These are phyloP conservation scores for Metacarcinus magister DNA, from an alignment of 2,888 invertebrate genomes.

Conservation along the genomic window DNA sequence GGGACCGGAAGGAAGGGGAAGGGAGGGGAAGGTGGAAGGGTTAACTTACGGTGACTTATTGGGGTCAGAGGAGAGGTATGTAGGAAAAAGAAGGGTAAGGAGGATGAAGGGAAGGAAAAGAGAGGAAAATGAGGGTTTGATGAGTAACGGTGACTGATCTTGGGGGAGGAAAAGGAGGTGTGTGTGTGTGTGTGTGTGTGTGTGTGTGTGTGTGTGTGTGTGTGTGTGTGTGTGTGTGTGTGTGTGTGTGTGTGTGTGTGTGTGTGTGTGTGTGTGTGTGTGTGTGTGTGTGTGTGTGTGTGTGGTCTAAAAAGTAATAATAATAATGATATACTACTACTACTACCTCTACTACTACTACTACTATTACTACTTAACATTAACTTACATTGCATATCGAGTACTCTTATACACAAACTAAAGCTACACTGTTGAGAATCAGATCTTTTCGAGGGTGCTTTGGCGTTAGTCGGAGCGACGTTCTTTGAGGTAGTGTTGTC, in stretches of 20 bases:
- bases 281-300: not conserved
- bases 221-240: no score
- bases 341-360: not conserved
- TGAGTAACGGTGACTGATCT: not conserved
- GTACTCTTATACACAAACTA: not conserved
- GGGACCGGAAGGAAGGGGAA: not conserved
- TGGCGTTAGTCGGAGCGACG: not conserved
- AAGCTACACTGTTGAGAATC: not conserved
- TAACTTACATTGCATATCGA: not conserved
- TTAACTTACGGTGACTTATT: not conserved
- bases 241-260: not conserved
- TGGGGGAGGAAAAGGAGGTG: not conserved
- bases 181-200: no score
- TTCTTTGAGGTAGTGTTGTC: not conserved
- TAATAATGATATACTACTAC: not conserved
- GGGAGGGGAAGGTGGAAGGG: not conserved
- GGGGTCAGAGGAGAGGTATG: not conserved
- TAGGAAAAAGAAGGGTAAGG: not conserved
- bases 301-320: not conserved
- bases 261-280: conserved; percentile 2
- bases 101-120: not conserved
- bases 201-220: no score
- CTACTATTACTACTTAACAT: no score
- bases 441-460: not conserved
- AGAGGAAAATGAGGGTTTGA: not conserved